Evolutionary conservation across 2,888 invertebrate genomes (phyloP), one percentile per base, ranked within the genome.

Genomic region (Halocaridina rubra): DNA sequence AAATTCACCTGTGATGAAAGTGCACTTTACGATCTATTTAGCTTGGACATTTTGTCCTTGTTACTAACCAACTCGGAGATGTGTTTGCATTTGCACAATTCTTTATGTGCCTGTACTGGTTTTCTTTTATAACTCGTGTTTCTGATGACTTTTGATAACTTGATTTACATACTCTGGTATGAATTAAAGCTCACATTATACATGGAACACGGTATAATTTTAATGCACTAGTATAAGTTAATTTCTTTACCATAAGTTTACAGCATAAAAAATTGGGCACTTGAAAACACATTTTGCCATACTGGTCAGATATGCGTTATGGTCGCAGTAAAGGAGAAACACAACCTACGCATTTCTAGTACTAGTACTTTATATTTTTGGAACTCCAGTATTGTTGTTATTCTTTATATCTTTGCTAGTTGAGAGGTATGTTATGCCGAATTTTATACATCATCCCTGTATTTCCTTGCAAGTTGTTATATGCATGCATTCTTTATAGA

Each of bases 1-100:
- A 61, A 82, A 82, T 82, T 82, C 82, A 82, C 82, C 82, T 82
- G 82, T 82, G 82, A 82, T 82, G 71, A 77, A 82, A 82, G 82
- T 82, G 82, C 82, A 82, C 82, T 82, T 82, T 77, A 82, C 76
- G n/a, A 82, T 82, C 82, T 72, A 77, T 77, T 77, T 19, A 53
- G 61, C 39, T 64, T 72, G 69, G 39, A 61, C 33, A n/a, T 27
- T 72, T 32, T 59, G 59, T 59, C 80, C 80, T 81, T 81, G 80
- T 61, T 39, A 61, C 74, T 29, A 29, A 74, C 74, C 32, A 69
- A 29, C 30, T 69, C 32, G 30, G 13, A 53, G 53, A 16, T 53
- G 53, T 53, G 53, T 53, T 13, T 53, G 16, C 53, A 53, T 53
- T 16, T 53, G 16, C 53, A 53, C 53, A 13, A 53, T 53, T 53